A percentile compares a stretch with the other conserved stretches of the same genome.
Conservation (phyloP, 2,113 vertebrate species). For the Grammomys dolichurus region DNA sequence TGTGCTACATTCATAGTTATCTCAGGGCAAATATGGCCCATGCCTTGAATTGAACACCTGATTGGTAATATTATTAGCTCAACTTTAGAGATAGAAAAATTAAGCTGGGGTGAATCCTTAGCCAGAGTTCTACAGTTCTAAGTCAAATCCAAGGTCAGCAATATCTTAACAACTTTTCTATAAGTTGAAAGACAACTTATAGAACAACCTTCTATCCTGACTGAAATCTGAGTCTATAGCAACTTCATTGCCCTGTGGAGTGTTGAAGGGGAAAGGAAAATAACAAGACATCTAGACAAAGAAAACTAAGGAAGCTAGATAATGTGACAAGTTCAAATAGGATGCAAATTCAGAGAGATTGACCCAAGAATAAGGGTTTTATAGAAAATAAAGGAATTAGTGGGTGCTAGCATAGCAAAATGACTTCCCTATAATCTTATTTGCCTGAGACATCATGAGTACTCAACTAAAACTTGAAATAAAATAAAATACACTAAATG, state of each 20-base stretch:
- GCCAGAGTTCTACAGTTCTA: not conserved
- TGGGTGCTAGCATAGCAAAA: no score
- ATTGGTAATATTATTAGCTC: not conserved
- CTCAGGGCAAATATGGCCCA: not conserved
- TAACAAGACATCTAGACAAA: not conserved
- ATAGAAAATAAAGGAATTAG: not conserved
- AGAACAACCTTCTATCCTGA: not conserved
- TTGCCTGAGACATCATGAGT: not conserved
- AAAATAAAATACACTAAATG: not conserved
- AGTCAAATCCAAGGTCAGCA: not conserved
- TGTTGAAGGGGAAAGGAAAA: not conserved
- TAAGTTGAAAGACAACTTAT: not conserved
- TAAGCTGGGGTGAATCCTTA: not conserved
- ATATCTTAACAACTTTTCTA: not conserved
- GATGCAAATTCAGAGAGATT: not conserved
- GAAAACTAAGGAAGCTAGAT: slow-evolving; percentile 31
- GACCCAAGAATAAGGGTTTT: not conserved
- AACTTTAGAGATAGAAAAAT: not conserved
- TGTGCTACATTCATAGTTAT: not conserved
- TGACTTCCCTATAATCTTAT: not conserved
- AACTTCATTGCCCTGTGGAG: not conserved
- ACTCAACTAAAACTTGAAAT: not conserved
- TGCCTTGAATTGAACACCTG: not conserved
- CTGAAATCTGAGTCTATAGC: not conserved
- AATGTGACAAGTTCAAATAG: not conserved